Evolutionary conservation across 2,888 invertebrate species (phyloP).

Genomic region (Brenthis ino): DNA sequence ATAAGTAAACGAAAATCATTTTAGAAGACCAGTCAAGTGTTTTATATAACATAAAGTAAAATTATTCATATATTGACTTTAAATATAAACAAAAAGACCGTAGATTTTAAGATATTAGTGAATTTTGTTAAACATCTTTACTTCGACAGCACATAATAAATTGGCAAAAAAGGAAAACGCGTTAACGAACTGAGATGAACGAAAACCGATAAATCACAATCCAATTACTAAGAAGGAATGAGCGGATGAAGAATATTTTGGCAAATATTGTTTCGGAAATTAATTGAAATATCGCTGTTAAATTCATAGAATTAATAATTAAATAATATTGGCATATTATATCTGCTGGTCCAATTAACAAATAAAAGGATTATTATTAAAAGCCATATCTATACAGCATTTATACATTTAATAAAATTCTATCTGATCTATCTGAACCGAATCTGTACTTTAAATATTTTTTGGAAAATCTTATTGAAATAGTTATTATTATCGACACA

Average conservation of each 20-base stretch:
- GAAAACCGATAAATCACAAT: conserved; percentile 41
- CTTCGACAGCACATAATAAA: conserved; percentile 36
- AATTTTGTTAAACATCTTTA: conserved; percentile 28
- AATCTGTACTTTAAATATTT: too few relatives aligned
- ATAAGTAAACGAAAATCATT: too few relatives aligned
- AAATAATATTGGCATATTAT: too few relatives aligned
- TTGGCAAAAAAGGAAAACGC: conserved; percentile 31
- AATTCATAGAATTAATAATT: neutral
- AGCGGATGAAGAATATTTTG: conserved; percentile 25
- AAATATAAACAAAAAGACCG: conserved; percentile 3
- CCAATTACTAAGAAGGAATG: conserved; percentile 37
- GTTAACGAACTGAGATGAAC: conserved; percentile 37
- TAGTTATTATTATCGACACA: too few relatives aligned
- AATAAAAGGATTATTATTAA: too few relatives aligned
- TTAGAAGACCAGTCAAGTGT: too few relatives aligned
- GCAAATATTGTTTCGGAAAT: conserved; percentile 6
- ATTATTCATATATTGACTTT: neutral
- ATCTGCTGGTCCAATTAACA: too few relatives aligned
- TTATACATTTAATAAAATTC: too few relatives aligned
- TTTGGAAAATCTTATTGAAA: too few relatives aligned
- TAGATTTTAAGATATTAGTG: conserved; percentile 5
- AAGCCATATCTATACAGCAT: too few relatives aligned
- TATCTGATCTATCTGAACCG: too few relatives aligned
- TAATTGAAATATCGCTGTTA: neutral
- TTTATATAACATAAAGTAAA: neutral